phyloP scores from a whole-genome alignment of 1,140 invertebrate species.

The Cepaea nemoralis region DNA sequence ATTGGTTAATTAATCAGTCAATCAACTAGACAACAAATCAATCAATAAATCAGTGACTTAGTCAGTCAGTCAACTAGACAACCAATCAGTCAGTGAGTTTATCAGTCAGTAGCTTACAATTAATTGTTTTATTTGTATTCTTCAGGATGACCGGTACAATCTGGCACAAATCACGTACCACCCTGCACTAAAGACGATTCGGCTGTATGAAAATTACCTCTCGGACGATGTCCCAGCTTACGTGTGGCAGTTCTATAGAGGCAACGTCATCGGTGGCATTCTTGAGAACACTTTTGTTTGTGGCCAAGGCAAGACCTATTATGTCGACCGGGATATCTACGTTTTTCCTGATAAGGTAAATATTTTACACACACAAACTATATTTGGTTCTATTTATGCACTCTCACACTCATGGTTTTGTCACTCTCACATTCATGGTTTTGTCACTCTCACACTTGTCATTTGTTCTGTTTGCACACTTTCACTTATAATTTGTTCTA shows the following conservation, averaged over 20 bases:
- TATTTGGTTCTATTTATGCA: too few relatives aligned
- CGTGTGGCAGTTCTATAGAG: constrained; percentile 53
- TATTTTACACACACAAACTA: too few relatives aligned
- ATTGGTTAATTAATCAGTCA: too few relatives aligned
- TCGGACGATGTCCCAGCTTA: constrained; percentile 53
- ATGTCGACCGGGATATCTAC: constrained; percentile 68
- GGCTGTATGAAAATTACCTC: constrained; percentile 57
- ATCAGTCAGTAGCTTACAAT: neutral
- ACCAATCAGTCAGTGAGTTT: too few relatives aligned
- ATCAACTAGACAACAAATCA: too few relatives aligned
- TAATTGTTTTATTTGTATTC: neutral
- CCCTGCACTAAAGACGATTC: constrained; percentile 61
- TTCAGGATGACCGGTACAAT: constrained; percentile 64
- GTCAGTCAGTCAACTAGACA: too few relatives aligned
- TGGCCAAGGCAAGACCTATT: constrained; percentile 50
- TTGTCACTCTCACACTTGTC: too few relatives aligned
- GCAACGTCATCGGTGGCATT: constrained; percentile 59
- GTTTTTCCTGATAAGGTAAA: constrained; percentile 56
- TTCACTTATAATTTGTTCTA: too few relatives aligned
- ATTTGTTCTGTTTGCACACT: too few relatives aligned
- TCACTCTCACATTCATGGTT: too few relatives aligned
- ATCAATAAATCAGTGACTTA: too few relatives aligned
- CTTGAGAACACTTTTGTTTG: constrained; percentile 54
- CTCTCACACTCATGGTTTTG: too few relatives aligned
- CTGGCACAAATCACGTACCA: constrained; percentile 68